Conservation (phyloP, 30 jellyfish, hydroid and myxozoan species). For the Pelagia noctiluca region DNA sequence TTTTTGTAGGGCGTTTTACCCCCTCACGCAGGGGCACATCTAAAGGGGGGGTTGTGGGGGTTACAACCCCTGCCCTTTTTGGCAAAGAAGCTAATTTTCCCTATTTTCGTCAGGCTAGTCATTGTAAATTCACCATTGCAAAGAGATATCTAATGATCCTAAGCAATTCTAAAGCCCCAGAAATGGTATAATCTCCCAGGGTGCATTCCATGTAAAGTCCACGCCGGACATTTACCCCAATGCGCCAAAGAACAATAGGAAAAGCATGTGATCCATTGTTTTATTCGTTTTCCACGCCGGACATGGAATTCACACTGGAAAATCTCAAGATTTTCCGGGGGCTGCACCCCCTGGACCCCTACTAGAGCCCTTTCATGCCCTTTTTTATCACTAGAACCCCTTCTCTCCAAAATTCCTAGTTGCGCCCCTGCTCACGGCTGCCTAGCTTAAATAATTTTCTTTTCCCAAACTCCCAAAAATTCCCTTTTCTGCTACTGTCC, state of each 20-base stretch:
- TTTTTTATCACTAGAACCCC: neutral
- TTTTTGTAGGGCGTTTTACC: too few relatives aligned
- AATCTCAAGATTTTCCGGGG: too few relatives aligned
- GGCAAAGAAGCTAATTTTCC: slow-evolving; percentile 2
- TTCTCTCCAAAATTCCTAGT: neutral
- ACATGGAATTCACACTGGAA: too few relatives aligned
- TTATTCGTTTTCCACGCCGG: too few relatives aligned
- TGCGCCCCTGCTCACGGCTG: neutral
- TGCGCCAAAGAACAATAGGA: too few relatives aligned
- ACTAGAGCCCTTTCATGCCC: neutral
- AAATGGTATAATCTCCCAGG: too few relatives aligned
- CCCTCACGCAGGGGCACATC: neutral
- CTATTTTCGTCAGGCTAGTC: slow-evolving; percentile 2
- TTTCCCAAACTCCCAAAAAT: neutral
- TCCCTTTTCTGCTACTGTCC: neutral
- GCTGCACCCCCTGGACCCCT: neutral
- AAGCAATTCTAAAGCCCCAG: neutral
- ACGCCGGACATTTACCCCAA: too few relatives aligned
- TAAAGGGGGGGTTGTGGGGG: neutral
- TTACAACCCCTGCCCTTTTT: neutral
- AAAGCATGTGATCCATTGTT: too few relatives aligned
- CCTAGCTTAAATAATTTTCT: neutral
- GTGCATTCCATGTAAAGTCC: too few relatives aligned
- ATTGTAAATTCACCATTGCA: neutral
- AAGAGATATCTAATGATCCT: neutral